Evolutionary conservation across 2,797 vertebrate species (phyloP).

Genomic region (Protonibea diacanthus): DNA sequence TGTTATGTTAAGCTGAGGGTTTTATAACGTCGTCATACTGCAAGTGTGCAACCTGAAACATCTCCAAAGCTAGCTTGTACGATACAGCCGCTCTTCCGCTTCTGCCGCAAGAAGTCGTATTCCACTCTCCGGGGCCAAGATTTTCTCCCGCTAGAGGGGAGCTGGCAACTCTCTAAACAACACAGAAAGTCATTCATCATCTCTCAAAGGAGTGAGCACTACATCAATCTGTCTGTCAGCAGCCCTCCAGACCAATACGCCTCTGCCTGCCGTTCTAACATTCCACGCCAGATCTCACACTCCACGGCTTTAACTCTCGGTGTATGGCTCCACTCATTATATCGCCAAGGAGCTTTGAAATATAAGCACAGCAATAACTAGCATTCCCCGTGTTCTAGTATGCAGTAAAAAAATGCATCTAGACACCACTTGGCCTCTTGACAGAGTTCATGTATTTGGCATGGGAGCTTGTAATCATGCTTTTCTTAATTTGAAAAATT

Average conservation of each 20-base stretch:
- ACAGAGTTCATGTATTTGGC: constrained; percentile 11
- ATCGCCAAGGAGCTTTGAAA: constrained; percentile 39
- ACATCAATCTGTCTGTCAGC: constrained; percentile 81
- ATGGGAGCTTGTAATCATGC: constrained; percentile 23
- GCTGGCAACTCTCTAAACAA: constrained; percentile 71
- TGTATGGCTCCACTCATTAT: constrained; percentile 21
- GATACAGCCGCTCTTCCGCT: constrained; percentile 33
- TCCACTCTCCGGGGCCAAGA: constrained; percentile 55
- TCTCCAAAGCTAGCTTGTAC: constrained; percentile 44
- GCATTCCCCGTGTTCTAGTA: constrained; percentile 33
- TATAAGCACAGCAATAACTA: constrained; percentile 49
- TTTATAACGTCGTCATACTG: constrained; percentile 39
- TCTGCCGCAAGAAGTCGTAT: constrained; percentile 55
- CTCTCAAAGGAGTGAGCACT: constrained; percentile 68
- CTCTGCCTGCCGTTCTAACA: constrained; percentile 59
- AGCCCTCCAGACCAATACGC: constrained; percentile 67
- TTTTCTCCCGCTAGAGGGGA: constrained; percentile 48
- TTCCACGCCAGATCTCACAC: constrained; percentile 59
- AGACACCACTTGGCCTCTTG: constrained; percentile 38
- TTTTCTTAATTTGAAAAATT: constrained; percentile 44
- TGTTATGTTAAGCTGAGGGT: constrained; percentile 40
- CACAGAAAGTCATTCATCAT: constrained; percentile 77
- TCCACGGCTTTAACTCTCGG: constrained; percentile 26
- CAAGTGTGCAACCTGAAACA: constrained; percentile 42
- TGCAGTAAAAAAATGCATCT: constrained; percentile 33